A percentile compares a stretch with the other conserved stretches of the same genome.
Evolutionary conservation across 2,888 invertebrate genomes (phyloP).

Genomic region (Cryptocephalus primarius): DNA sequence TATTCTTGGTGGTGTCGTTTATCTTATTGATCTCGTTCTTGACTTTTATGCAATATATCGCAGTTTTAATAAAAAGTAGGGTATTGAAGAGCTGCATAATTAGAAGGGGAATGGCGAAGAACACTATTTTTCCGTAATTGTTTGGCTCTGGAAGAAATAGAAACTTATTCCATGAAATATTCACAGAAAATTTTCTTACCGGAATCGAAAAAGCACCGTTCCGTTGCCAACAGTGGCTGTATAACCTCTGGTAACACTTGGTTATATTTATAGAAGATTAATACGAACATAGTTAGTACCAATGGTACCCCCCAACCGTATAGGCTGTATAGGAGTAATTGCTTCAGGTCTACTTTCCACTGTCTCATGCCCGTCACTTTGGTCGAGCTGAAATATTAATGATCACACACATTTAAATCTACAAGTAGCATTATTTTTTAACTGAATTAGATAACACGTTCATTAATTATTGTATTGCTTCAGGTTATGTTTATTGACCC

Average conservation of each 20-base stretch:
- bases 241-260: constrained; percentile 38
- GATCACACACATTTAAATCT: no score
- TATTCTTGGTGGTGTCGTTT: constrained; percentile 48
- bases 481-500: no score
- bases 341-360: constrained; percentile 41
- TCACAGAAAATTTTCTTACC: constrained; percentile 23
- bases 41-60: constrained; percentile 58
- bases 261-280: constrained; percentile 42
- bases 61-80: constrained; percentile 57
- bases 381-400: no score
- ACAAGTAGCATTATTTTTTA: no score
- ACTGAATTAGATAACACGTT: no score
- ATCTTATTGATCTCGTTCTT: constrained; percentile 64
- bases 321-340: constrained; percentile 53
- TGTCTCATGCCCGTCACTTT: constrained; percentile 32
- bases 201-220: constrained; percentile 52
- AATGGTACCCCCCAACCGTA: constrained; percentile 63
- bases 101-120: constrained; percentile 43
- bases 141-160: constrained; percentile 9
- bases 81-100: constrained; percentile 54
- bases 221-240: constrained; percentile 48
- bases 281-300: constrained; percentile 43
- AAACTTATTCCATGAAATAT: neutral
- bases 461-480: no score
- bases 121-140: constrained; percentile 21